phyloP scores from a whole-genome alignment of 2,797 vertebrate genomes.

The Pygocentrus nattereri region DNA sequence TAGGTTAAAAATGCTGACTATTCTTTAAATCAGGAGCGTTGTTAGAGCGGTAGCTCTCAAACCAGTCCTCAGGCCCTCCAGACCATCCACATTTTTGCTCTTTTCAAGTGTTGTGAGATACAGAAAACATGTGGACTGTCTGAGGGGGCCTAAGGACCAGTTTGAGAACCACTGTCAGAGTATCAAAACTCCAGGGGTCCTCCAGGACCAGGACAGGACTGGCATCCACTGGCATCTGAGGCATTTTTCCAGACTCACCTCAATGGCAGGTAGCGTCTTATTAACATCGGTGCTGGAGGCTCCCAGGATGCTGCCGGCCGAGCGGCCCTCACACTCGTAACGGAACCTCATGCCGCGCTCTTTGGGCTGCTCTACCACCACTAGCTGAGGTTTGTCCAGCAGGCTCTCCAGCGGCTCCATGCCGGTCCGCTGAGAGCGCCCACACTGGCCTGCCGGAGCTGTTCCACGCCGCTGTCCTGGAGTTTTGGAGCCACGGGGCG shows the following conservation, averaged over 20 bases:
- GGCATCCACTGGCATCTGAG: not conserved
- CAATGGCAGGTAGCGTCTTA: slow-evolving; percentile 89
- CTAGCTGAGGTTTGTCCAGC: slow-evolving; percentile 80
- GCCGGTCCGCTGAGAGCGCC: slow-evolving; percentile 51
- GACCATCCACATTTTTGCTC: no score
- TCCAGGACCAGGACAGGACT: not conserved
- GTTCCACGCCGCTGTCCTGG: slow-evolving; percentile 47
- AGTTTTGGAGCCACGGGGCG: slow-evolving; percentile 49
- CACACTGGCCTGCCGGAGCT: not conserved
- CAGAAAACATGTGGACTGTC: no score
- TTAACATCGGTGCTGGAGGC: slow-evolving; percentile 85
- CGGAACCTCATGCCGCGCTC: slow-evolving; percentile 96
- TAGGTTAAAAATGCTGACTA: no score
- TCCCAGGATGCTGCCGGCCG: slow-evolving; percentile 92
- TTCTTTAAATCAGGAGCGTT: not conserved
- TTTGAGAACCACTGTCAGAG: not conserved
- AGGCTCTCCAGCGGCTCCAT: slow-evolving; percentile 73
- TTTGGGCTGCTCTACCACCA: slow-evolving; percentile 91
- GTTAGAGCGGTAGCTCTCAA: no score
- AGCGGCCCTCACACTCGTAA: slow-evolving; percentile 93
- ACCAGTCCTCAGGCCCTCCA: no score
- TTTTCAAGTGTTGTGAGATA: no score
- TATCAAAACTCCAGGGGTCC: not conserved
- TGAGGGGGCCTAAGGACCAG: no score
- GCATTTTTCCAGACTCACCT: slow-evolving; percentile 72